Base-by-base conservation (phyloP, 2,797 vertebrate genomes). In the Anguilla pacifica region DNA sequence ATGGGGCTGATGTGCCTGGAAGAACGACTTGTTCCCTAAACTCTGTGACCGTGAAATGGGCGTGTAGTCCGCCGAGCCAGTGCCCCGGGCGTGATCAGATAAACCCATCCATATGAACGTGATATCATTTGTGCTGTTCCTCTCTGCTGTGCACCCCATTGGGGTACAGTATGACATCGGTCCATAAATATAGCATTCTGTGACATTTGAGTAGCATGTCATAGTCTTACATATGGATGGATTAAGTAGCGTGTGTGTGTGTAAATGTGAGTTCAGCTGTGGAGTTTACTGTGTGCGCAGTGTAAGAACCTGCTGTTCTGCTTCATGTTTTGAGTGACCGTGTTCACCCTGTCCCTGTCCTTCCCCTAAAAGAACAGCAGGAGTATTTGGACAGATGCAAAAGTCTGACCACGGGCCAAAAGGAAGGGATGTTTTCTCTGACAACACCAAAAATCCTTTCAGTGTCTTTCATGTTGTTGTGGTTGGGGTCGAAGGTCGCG, bases 351-450 rank as follows among this genome's bases (percentile, higher is more conserved):
- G 7, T 1, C 7, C 49, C 49, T 10, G 3, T 2, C 82, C 51
- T n/a, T 83, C n/a, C 43, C n/a, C 83, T 55, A 7, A 46, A 61
- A 39, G 39, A 79, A 49, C 39, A 70, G 59, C 81, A 13, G 46
- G 28, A 11, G 28, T 84, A 61, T 84, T 87, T 84, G 51, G 86
- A 72, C 61, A 84, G 86, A 83, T 28, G 86, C 35, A 84, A 51
- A 84, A 4, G 25, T 35, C 43, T 55, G 64, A 87, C 46, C 39
- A 35, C 35, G 39, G 77, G 4, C 77, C 43, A 22, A 1, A 3
- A 9, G 49, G 77, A 49, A 43, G 19, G 43, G 81, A 49, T 49
- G 61, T 70, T 87, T 67, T 83, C 86, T 70, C 28, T 84, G 49
- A n/a, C 28, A 64, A 55, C 77, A 72, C 43, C 17, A 17, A 49